These are phyloP conservation scores for Phymorhynchus buccinoides DNA, from an alignment of 1,140 invertebrate species.

Conservation along the genomic window DNA sequence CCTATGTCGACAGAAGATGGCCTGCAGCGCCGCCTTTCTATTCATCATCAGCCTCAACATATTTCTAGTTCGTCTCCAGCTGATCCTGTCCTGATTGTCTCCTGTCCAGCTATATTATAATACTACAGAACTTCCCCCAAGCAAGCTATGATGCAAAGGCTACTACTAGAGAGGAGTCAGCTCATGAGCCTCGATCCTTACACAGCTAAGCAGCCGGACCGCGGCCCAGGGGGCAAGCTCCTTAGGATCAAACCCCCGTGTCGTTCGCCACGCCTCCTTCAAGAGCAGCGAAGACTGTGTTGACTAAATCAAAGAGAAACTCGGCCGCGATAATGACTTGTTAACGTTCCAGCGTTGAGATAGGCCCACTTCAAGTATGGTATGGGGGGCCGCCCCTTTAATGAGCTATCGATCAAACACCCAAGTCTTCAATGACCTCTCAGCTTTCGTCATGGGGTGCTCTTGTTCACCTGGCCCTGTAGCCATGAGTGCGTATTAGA, in stretches of 20 bases:
- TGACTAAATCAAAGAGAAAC: background rate
- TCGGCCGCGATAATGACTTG: background rate
- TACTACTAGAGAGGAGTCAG: too few relatives aligned
- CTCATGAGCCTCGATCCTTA: background rate
- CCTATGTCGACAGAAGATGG: background rate
- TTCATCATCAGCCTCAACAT: background rate
- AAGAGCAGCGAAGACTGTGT: background rate
- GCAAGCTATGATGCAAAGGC: too few relatives aligned
- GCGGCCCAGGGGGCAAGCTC: background rate
- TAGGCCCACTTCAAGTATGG: conserved; percentile 8
- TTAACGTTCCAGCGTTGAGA: background rate
- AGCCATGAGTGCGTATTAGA: too few relatives aligned
- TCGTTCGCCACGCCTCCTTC: background rate
- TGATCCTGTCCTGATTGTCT: too few relatives aligned
- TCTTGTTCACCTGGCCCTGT: background rate
- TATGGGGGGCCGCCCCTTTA: background rate
- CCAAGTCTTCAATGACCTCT: conserved; percentile 6
- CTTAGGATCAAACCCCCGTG: background rate
- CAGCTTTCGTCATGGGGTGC: background rate
- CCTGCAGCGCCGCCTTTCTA: background rate
- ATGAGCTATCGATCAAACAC: conserved; percentile 10
- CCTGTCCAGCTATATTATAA: too few relatives aligned
- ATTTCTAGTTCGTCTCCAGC: too few relatives aligned
- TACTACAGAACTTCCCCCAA: too few relatives aligned
- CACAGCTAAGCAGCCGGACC: background rate